Evolutionary conservation across 2,888 invertebrate species (phyloP).

Genomic region (Diachrysia chrysitis): DNA sequence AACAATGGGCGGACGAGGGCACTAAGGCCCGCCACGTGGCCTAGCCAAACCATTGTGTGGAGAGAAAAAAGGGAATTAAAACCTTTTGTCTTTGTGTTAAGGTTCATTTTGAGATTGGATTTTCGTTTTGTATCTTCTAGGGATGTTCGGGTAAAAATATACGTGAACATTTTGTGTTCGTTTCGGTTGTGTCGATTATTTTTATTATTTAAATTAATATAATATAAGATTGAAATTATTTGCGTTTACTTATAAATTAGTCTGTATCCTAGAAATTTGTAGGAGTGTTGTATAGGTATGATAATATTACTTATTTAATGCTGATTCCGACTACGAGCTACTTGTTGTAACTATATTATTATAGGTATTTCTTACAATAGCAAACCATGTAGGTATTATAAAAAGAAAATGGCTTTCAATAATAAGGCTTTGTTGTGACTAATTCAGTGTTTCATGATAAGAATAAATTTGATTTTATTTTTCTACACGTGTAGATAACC

Average conservation of each 20-base stretch:
- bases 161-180: constrained; percentile 22
- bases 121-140: constrained; percentile 12
- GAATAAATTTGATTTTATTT: background rate
- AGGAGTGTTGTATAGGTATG: too few species aligned
- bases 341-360: too few species aligned
- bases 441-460: constrained; percentile 1
- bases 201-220: background rate
- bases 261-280: too few species aligned
- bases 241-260: too few species aligned
- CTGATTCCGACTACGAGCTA: too few species aligned
- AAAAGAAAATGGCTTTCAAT: background rate
- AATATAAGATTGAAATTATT: too few species aligned
- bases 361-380: background rate
- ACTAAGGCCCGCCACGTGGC: constrained; percentile 79
- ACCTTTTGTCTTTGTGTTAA: constrained; percentile 24
- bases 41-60: constrained; percentile 55
- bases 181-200: background rate
- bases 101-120: constrained; percentile 27
- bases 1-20: constrained; percentile 74
- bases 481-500: background rate
- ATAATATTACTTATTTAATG: too few species aligned
- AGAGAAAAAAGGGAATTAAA: constrained; percentile 31
- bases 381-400: background rate
- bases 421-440: background rate
- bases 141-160: constrained; percentile 25